Evolutionary conservation across 1,140 invertebrate genomes (phyloP).

Genomic region (Lamellibrachia luymesi): DNA sequence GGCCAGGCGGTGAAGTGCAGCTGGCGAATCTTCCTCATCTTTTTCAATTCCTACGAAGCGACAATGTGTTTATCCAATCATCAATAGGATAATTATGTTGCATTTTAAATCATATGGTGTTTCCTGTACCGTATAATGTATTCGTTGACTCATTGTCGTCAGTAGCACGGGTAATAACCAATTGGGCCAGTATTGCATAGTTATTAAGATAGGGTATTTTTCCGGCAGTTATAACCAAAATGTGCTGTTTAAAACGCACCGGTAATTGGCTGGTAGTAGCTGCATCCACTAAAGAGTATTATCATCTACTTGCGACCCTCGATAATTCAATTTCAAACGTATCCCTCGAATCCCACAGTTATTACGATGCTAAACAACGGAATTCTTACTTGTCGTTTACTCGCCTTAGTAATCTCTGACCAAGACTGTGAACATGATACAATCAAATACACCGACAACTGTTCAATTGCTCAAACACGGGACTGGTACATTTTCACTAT

Average conservation of each 20-base stretch:
- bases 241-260: too few species aligned
- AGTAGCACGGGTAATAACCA: background rate
- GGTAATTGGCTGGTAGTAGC: too few species aligned
- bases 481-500: background rate
- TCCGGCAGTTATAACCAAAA: too few species aligned
- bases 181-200: background rate
- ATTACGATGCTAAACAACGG: background rate
- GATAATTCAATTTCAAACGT: too few species aligned
- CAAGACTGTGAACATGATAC: background rate
- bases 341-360: background rate
- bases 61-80: background rate
- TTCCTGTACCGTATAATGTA: background rate
- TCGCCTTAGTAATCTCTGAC: background rate
- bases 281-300: too few species aligned
- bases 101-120: background rate
- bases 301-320: too few species aligned
- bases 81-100: background rate
- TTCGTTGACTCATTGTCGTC: background rate
- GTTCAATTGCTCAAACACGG: background rate
- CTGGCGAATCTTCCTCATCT: constrained; percentile 11
- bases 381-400: background rate
- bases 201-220: too few species aligned
- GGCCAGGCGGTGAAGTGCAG: constrained; percentile 19
- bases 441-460: background rate
- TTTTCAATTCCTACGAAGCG: background rate